phyloP scores from a whole-genome alignment of 1,140 invertebrate genomes.

The Drosophila burlai region DNA sequence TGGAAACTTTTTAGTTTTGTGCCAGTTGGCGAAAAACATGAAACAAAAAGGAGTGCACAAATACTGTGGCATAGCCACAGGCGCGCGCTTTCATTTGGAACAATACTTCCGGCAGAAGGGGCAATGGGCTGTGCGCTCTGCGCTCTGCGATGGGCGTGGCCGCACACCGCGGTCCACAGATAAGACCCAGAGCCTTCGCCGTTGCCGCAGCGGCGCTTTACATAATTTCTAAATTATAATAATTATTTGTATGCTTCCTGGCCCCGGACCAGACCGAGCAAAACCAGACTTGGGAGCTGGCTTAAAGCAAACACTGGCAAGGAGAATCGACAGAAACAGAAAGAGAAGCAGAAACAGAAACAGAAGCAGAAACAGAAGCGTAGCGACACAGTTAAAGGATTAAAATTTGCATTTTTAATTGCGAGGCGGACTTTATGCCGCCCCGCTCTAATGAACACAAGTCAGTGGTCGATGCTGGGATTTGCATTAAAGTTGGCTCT shows the following conservation, averaged over 20 bases:
- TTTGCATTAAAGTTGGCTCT: conserved; percentile 29
- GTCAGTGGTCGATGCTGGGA: conserved; percentile 45
- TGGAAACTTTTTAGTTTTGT: conserved; percentile 55
- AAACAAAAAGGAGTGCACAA: conserved; percentile 53
- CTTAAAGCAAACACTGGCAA: conserved; percentile 51
- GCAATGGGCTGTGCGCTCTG: background rate
- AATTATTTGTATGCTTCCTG: conserved; percentile 85
- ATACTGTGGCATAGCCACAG: conserved; percentile 76
- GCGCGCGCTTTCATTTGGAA: conserved; percentile 81
- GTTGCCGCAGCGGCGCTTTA: conserved; percentile 77
- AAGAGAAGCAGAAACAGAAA: conserved; percentile 16
- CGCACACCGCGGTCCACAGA: conserved; percentile 39
- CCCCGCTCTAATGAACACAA: conserved; percentile 41
- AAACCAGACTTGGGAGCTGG: conserved; percentile 45
- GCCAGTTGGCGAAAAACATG: conserved; percentile 46
- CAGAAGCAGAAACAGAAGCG: conserved; percentile 3
- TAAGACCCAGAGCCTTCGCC: conserved; percentile 66
- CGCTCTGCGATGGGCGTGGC: conserved; percentile 6
- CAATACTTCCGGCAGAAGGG: conserved; percentile 73
- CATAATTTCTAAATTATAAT: conserved; percentile 85
- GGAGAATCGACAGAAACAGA: conserved; percentile 14
- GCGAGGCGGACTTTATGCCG: conserved; percentile 47
- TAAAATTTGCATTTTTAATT: conserved; percentile 84
- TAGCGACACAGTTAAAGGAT: conserved; percentile 74
- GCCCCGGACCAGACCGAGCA: conserved; percentile 20